These are phyloP conservation scores for Hymenochirus boettgeri DNA, from an alignment of 2,113 vertebrate species.

Conservation along the genomic window DNA sequence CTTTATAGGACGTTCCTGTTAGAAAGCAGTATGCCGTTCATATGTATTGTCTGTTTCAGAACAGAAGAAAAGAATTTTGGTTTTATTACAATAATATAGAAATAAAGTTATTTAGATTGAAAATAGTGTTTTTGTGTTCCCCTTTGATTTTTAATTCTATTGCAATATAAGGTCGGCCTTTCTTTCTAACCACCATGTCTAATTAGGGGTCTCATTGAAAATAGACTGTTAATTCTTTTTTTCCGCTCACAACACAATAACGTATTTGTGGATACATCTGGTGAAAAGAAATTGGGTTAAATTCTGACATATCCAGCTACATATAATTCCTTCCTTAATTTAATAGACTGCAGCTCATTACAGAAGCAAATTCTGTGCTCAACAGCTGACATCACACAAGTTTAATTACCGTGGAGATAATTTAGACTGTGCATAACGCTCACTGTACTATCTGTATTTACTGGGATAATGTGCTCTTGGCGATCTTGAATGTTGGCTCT, in stretches of 20 bases:
- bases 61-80: too few relatives aligned
- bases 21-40: slow-evolving; percentile 24
- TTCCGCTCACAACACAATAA: not conserved
- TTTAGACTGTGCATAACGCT: not conserved
- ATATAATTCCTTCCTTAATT: not conserved
- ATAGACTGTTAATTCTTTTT: too few relatives aligned
- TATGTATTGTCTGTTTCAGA: not conserved
- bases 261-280: not conserved
- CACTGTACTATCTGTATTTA: not conserved
- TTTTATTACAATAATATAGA: too few relatives aligned
- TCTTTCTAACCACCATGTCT: too few relatives aligned
- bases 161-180: too few relatives aligned
- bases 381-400: not conserved
- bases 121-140: too few relatives aligned
- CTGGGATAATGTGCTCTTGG: not conserved
- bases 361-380: not conserved
- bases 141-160: too few relatives aligned
- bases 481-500: not conserved
- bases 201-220: too few relatives aligned
- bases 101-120: too few relatives aligned
- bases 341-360: slow-evolving; percentile 1
- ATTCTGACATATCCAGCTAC: not conserved
- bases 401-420: not conserved
- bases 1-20: slow-evolving; percentile 23
- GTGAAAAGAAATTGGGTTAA: not conserved